These are phyloP conservation scores for Onychomys arenicola DNA, from an alignment of 2,797 vertebrate species.

Conservation along the genomic window DNA sequence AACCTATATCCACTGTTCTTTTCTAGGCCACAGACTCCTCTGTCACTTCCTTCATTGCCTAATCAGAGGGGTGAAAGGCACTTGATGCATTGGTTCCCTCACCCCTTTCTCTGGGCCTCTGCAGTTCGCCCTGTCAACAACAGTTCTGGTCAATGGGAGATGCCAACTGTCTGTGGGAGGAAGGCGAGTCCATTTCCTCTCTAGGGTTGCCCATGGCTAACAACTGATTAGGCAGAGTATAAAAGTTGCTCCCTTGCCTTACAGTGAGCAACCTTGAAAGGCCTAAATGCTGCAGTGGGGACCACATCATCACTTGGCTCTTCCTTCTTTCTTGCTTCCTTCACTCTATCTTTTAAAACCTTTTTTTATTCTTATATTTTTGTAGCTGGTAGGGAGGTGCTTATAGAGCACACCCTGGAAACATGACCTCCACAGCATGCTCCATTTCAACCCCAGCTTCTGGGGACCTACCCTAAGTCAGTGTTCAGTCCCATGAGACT, in stretches of 20 bases:
- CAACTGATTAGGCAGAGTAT: too few relatives aligned
- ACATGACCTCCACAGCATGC: background rate
- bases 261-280: background rate
- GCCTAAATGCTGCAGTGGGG: background rate
- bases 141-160: background rate
- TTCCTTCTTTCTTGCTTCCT: background rate
- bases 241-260: background rate
- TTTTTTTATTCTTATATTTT: background rate
- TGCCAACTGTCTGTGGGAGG: background rate
- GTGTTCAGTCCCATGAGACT: background rate
- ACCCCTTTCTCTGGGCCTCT: background rate
- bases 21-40: background rate
- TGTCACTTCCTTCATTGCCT: background rate
- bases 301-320: background rate
- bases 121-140: background rate
- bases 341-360: background rate
- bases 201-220: too few relatives aligned
- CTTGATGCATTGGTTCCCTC: rapidly evolving
- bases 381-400: background rate
- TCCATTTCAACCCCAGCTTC: background rate
- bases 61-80: background rate
- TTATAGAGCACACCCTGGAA: background rate
- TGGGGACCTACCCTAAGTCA: background rate
- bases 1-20: background rate
- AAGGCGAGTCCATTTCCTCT: background rate